phyloP scores from a whole-genome alignment of 2,113 vertebrate species.

The Elaphurus davidianus region DNA sequence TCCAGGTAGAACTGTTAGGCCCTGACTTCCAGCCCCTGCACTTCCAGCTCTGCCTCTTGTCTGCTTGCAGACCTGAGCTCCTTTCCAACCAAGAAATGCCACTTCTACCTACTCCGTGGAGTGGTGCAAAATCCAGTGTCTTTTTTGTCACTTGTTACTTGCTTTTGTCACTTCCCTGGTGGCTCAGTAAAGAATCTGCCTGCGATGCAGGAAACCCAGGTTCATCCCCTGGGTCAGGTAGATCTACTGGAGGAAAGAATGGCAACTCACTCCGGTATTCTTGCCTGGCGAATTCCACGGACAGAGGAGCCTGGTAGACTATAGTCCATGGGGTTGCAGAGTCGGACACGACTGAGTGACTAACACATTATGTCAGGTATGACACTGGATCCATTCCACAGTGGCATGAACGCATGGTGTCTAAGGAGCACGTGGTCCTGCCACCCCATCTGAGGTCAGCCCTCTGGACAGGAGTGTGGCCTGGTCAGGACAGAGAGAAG shows the following conservation, averaged over 20 bases:
- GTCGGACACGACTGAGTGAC: not conserved
- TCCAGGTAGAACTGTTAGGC: rapidly evolving
- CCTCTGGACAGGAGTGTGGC: not conserved
- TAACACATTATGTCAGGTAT: not conserved
- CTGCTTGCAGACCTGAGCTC: not conserved
- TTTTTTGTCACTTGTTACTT: not conserved
- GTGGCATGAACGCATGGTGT: not conserved
- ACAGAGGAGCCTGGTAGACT: not conserved
- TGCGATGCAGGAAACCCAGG: not conserved
- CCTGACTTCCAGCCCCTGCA: not conserved
- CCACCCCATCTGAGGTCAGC: not conserved
- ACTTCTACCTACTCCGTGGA: not conserved
- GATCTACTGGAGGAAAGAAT: not conserved
- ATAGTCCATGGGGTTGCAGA: not conserved
- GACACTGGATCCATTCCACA: not conserved
- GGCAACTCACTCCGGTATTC: not conserved
- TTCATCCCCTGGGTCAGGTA: not conserved
- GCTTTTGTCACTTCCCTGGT: not conserved
- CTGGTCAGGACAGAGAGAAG: not conserved
- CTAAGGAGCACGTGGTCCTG: not conserved
- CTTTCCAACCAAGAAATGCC: not conserved
- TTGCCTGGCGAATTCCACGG: not conserved
- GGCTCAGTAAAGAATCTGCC: not conserved
- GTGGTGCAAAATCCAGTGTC: not conserved
- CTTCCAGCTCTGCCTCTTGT: not conserved